These are phyloP conservation scores for Prionace glauca DNA, from an alignment of 2,797 vertebrate genomes.

Conservation along the genomic window DNA sequence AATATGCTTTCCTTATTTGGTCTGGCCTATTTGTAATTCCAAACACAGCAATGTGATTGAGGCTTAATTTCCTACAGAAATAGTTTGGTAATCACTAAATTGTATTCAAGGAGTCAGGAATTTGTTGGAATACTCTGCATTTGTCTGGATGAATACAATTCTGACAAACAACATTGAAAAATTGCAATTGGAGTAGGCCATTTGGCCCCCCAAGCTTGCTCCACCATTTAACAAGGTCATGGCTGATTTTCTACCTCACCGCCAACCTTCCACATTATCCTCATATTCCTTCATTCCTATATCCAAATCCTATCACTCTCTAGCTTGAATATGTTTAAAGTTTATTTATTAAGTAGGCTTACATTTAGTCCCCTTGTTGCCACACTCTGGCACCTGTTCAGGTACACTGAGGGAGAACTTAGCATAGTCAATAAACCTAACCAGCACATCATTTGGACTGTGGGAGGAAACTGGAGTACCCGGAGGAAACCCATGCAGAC, in stretches of 20 bases:
- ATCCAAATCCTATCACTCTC: neutral
- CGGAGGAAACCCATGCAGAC: too few relatives aligned
- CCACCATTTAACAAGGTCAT: neutral
- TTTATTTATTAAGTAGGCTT: too few relatives aligned
- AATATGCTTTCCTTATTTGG: neutral
- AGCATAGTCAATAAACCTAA: too few relatives aligned
- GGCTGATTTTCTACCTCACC: neutral
- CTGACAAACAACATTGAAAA: neutral
- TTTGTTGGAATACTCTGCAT: too few relatives aligned
- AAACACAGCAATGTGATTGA: neutral
- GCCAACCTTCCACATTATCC: neutral
- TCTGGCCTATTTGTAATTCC: neutral
- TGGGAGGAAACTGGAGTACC: too few relatives aligned
- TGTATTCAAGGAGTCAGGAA: too few relatives aligned
- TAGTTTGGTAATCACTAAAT: neutral
- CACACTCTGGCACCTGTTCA: too few relatives aligned
- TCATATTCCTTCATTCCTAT: neutral
- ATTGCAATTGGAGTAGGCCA: neutral
- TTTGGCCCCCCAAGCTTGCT: neutral
- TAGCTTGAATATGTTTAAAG: neutral
- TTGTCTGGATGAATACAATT: neutral
- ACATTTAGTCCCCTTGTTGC: too few relatives aligned
- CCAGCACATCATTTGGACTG: too few relatives aligned
- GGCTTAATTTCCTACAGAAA: neutral
- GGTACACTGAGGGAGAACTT: too few relatives aligned